These are phyloP conservation scores for Phacellophora camtschatica DNA, from an alignment of 30 jellyfish, hydroid and myxozoan genomes.

Conservation along the genomic window DNA sequence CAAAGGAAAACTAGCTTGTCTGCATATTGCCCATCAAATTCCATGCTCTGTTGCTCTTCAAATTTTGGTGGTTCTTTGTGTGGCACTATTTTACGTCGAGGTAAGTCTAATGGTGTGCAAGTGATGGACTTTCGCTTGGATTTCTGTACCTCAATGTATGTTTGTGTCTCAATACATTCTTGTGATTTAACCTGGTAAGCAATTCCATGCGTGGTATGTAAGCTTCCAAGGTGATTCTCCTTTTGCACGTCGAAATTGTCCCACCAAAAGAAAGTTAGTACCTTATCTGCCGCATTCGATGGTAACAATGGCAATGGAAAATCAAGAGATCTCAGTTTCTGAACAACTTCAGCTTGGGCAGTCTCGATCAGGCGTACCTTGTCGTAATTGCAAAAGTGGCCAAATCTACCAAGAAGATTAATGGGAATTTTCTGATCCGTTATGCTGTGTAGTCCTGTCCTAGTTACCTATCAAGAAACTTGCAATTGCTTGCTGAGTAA, in stretches of 20 bases:
- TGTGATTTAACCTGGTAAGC: slow-evolving; percentile 26
- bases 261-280: slow-evolving; percentile 30
- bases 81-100: neutral
- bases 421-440: slow-evolving; percentile 26
- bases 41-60: neutral
- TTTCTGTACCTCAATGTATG: neutral
- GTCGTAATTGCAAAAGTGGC: slow-evolving; percentile 44
- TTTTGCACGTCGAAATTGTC: slow-evolving; percentile 16
- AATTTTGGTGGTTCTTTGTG: slow-evolving; percentile 1
- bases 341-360: slow-evolving; percentile 39
- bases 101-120: neutral
- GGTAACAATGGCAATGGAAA: slow-evolving; percentile 43
- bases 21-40: neutral
- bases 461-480: too few species aligned
- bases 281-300: slow-evolving; percentile 18
- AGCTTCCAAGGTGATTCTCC: slow-evolving; percentile 11
- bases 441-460: slow-evolving; percentile 40
- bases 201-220: slow-evolving; percentile 32
- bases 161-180: neutral
- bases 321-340: slow-evolving; percentile 29
- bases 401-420: slow-evolving; percentile 16
- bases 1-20: slow-evolving; percentile 12
- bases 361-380: slow-evolving; percentile 43
- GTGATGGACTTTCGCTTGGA: neutral
- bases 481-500: too few species aligned